These are phyloP conservation scores for Sycophaga agraensis DNA, from an alignment of 1,140 invertebrate genomes.

Conservation along the genomic window DNA sequence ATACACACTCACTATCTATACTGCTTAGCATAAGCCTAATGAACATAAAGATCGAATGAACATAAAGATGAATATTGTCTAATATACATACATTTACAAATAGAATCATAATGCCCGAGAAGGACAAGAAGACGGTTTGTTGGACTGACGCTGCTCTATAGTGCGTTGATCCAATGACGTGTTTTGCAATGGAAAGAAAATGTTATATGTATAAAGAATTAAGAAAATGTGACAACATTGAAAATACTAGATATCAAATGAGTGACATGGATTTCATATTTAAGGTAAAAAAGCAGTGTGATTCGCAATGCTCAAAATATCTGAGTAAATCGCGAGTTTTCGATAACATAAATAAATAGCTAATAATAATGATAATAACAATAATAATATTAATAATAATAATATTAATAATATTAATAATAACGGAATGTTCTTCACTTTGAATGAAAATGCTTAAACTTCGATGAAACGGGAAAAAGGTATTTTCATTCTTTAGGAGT, in stretches of 20 bases:
- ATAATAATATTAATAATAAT: too few relatives aligned
- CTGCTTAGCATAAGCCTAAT: conserved; percentile 48
- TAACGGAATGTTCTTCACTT: too few relatives aligned
- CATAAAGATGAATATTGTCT: conserved; percentile 33
- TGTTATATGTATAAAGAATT: conserved; percentile 31
- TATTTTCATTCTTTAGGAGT: neutral
- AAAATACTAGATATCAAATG: neutral
- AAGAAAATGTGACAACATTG: too few relatives aligned
- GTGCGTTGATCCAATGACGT: conserved; percentile 54
- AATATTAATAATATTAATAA: too few relatives aligned
- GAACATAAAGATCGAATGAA: conserved; percentile 41
- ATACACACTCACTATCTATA: conserved; percentile 45
- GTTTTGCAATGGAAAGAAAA: conserved; percentile 45
- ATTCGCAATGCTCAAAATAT: too few relatives aligned
- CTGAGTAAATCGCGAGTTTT: too few relatives aligned
- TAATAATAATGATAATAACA: too few relatives aligned
- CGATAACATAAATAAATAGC: too few relatives aligned
- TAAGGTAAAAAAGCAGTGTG: too few relatives aligned
- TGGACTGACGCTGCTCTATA: conserved; percentile 49
- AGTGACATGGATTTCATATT: neutral
- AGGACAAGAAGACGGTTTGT: conserved; percentile 43
- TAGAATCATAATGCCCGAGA: conserved; percentile 19
- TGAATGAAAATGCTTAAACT: too few relatives aligned
- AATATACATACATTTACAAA: conserved; percentile 30
- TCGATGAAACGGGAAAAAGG: too few relatives aligned